These are phyloP conservation scores for Pseudochirops corinnae DNA, from an alignment of 2,797 vertebrate species.

Conservation along the genomic window DNA sequence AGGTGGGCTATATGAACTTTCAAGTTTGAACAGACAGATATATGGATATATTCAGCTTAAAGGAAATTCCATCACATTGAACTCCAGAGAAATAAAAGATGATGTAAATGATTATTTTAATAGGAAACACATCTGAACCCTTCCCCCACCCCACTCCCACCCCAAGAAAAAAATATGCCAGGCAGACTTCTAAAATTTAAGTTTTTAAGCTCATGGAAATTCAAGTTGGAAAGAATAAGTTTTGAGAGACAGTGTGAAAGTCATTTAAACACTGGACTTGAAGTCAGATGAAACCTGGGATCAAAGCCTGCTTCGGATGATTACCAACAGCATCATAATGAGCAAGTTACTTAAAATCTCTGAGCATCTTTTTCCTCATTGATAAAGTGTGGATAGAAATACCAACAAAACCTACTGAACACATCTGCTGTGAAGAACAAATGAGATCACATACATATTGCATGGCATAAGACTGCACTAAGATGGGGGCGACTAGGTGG, in stretches of 20 bases:
- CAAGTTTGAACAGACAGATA: slow-evolving; percentile 25
- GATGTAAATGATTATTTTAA: not conserved
- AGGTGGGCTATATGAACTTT: too few relatives aligned
- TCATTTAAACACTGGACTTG: not conserved
- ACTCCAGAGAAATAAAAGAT: not conserved
- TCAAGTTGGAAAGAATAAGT: slow-evolving; percentile 45
- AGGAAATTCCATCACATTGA: not conserved
- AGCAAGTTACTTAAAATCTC: not conserved
- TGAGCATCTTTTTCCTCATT: not conserved
- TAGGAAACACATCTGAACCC: not conserved
- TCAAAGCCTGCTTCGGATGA: not conserved
- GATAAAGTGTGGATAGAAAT: not conserved
- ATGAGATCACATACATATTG: not conserved
- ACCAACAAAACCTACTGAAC: not conserved
- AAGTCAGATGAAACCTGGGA: not conserved
- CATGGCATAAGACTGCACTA: not conserved
- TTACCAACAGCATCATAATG: not conserved
- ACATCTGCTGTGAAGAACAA: not conserved
- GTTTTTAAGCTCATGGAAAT: slow-evolving; percentile 31
- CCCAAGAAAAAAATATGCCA: not conserved
- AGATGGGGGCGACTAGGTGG: too few relatives aligned
- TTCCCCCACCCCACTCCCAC: too few relatives aligned
- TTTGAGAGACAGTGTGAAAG: slow-evolving; percentile 1
- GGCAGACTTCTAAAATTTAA: slow-evolving; percentile 15
- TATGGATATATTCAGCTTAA: slow-evolving; percentile 5